Percentiles rank a stretch among this genome's conserved stretches.
phyloP scores from a whole-genome alignment of 2,113 vertebrate genomes.

The Silurus glanis region DNA sequence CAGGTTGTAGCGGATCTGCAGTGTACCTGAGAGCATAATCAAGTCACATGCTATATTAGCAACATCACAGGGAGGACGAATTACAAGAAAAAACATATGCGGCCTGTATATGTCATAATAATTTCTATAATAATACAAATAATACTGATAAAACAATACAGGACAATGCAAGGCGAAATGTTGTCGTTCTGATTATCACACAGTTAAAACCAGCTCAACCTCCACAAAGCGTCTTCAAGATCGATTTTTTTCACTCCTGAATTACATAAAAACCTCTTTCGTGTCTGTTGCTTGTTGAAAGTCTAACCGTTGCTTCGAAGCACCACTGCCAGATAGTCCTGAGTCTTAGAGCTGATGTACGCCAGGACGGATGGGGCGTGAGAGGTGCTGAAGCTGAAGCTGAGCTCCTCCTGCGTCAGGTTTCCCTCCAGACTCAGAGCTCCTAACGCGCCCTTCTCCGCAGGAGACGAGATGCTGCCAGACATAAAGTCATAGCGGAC shows the following conservation, averaged over 20 bases:
- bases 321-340: constrained; percentile 90
- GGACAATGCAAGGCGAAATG: background rate
- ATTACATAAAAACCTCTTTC: background rate
- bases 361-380: constrained; percentile 86
- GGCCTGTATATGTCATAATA: too few species aligned
- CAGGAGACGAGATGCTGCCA: constrained; percentile 53
- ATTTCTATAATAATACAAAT: too few species aligned
- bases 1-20: constrained; percentile 90
- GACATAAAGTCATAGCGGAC: constrained; percentile 88
- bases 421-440: constrained; percentile 61
- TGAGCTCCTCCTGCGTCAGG: constrained; percentile 80
- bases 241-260: background rate
- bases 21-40: constrained; percentile 74
- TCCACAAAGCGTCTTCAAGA: background rate
- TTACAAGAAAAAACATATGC: too few species aligned
- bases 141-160: background rate
- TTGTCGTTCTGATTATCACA: background rate
- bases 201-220: background rate
- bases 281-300: background rate
- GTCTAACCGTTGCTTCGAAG: constrained; percentile 84
- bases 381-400: constrained; percentile 94
- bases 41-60: background rate
- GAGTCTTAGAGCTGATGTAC: constrained; percentile 87
- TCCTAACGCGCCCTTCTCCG: constrained; percentile 48
- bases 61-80: background rate